These are phyloP conservation scores for Scartelaos histophorus DNA, from an alignment of 2,113 vertebrate species.

Conservation along the genomic window DNA sequence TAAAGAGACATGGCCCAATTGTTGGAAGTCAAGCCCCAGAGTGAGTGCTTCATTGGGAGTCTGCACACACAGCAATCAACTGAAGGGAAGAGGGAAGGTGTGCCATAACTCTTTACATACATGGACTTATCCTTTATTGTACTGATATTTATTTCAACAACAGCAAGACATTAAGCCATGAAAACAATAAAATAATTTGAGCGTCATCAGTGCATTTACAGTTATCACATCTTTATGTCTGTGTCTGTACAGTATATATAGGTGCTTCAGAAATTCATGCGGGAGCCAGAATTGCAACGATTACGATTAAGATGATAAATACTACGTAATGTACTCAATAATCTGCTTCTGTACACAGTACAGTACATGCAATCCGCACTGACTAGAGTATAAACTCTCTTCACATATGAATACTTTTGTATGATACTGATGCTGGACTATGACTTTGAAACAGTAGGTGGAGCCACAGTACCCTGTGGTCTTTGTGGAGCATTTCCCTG, in stretches of 20 bases:
- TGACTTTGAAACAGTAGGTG: slow-evolving; percentile 9
- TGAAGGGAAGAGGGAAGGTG: background rate
- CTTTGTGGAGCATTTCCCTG: background rate
- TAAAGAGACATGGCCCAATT: background rate
- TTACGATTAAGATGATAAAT: slow-evolving; percentile 64
- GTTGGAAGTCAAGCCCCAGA: too few relatives aligned
- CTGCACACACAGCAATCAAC: slow-evolving; percentile 58
- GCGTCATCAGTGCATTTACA: slow-evolving; percentile 91
- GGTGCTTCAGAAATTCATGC: slow-evolving; percentile 50
- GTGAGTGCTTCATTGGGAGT: too few relatives aligned
- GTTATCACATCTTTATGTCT: slow-evolving; percentile 82
- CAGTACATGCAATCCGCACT: slow-evolving; percentile 1
- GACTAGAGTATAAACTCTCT: background rate
- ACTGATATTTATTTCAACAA: slow-evolving; percentile 88
- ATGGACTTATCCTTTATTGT: slow-evolving; percentile 42
- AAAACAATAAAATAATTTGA: slow-evolving; percentile 90
- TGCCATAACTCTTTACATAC: slow-evolving; percentile 17
- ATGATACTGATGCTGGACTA: background rate
- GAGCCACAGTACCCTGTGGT: background rate
- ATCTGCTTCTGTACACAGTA: slow-evolving; percentile 32
- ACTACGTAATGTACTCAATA: slow-evolving; percentile 72
- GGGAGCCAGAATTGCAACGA: slow-evolving; percentile 6
- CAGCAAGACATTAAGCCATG: slow-evolving; percentile 87
- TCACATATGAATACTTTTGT: background rate
- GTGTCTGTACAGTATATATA: slow-evolving; percentile 82